phyloP scores from a whole-genome alignment of 1,140 invertebrate genomes.

The Drosophila malerkotliana region DNA sequence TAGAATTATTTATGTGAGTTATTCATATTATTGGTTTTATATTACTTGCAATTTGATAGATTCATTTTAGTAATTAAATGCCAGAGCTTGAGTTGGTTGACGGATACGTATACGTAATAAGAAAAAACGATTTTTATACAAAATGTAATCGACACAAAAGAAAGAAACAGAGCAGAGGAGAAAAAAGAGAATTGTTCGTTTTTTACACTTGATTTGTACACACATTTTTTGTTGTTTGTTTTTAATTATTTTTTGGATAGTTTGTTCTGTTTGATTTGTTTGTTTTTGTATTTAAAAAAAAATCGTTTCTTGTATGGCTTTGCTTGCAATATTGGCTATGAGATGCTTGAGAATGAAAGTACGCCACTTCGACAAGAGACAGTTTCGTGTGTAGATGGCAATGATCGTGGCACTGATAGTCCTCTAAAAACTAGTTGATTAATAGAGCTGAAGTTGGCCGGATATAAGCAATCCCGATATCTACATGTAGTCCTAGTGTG shows the following conservation, averaged over 20 bases:
- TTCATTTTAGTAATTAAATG: constrained; percentile 77
- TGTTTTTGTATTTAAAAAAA: constrained; percentile 15
- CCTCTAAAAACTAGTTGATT: constrained; percentile 14
- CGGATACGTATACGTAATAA: constrained; percentile 53
- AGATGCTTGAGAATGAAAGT: constrained; percentile 4
- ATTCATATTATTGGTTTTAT: constrained; percentile 53
- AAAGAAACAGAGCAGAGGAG: constrained; percentile 82
- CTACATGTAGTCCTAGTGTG: constrained; percentile 15
- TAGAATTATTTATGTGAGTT: constrained; percentile 50
- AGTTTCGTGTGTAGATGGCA: constrained; percentile 24
- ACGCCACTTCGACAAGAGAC: constrained; percentile 38
- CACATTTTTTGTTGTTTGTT: constrained; percentile 57
- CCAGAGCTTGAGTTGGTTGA: constrained; percentile 72
- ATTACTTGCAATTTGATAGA: constrained; percentile 64
- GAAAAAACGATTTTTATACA: constrained; percentile 71
- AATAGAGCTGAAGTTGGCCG: constrained; percentile 12
- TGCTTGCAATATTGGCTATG: constrained; percentile 38
- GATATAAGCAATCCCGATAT: constrained; percentile 18
- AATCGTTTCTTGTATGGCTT: constrained; percentile 30
- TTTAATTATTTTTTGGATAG: constrained; percentile 20
- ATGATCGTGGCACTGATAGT: constrained; percentile 16
- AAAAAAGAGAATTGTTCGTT: constrained; percentile 80
- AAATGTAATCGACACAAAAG: constrained; percentile 77
- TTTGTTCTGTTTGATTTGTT: constrained; percentile 31
- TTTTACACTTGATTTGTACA: constrained; percentile 79